A percentile compares a stretch with the other conserved stretches of the same genome.
phyloP scores from a whole-genome alignment of 2,113 vertebrate species.

The Mastomys coucha region DNA sequence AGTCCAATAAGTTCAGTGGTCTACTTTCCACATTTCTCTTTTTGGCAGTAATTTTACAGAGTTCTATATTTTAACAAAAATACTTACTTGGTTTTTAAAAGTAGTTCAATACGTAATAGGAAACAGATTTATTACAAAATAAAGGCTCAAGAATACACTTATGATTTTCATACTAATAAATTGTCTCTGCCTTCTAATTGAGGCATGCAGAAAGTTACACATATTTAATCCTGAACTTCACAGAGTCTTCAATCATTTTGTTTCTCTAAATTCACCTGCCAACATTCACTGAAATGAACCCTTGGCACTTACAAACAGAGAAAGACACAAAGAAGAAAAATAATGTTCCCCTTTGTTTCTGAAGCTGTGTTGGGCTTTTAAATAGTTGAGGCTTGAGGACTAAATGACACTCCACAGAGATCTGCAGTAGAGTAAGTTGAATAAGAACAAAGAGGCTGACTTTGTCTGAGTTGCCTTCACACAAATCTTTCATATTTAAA shows the following conservation, averaged over 20 bases:
- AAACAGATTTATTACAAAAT: slow-evolving; percentile 13
- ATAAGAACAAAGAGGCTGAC: slow-evolving; percentile 49
- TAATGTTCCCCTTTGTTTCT: background rate
- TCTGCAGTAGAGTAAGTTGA: background rate
- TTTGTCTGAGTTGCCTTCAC: background rate
- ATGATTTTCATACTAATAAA: slow-evolving; percentile 10
- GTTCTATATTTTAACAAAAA: slow-evolving; percentile 33
- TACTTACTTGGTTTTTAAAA: slow-evolving; percentile 15
- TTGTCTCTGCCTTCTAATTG: background rate
- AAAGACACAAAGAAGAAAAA: background rate
- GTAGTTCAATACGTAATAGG: background rate
- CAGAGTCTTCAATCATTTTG: slow-evolving; percentile 44
- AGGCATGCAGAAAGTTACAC: background rate
- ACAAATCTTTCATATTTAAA: slow-evolving; percentile 25
- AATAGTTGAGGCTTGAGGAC: slow-evolving; percentile 37
- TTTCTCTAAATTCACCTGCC: slow-evolving; percentile 49
- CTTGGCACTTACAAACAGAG: slow-evolving; percentile 37
- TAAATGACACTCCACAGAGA: background rate
- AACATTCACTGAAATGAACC: slow-evolving; percentile 41
- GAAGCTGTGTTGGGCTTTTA: background rate
- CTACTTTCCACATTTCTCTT: background rate
- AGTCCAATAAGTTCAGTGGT: background rate
- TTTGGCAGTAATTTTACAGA: slow-evolving; percentile 1
- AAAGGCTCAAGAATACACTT: background rate
- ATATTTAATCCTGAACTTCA: background rate